Conservation (phyloP, 2,113 vertebrate genomes). For the Rhinopomastus cyanomelas region DNA sequence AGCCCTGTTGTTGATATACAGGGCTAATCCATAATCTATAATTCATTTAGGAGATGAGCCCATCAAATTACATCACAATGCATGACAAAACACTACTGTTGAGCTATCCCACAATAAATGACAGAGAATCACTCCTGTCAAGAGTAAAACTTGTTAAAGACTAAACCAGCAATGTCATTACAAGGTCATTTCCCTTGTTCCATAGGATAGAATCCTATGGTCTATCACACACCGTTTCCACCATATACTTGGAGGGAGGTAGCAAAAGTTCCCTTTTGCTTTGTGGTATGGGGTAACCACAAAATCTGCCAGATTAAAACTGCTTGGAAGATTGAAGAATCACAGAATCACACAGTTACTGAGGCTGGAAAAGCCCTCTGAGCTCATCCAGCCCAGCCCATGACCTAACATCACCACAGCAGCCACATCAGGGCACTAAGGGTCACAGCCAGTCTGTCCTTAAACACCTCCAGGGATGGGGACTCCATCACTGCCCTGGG, state of each 20-base stretch:
- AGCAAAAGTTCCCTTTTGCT: not conserved
- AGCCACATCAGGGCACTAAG: too few species aligned
- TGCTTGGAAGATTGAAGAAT: not conserved
- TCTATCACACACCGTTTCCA: not conserved
- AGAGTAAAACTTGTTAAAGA: constrained; percentile 36
- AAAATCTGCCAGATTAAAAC: not conserved
- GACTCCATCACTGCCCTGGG: too few species aligned
- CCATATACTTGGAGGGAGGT: not conserved
- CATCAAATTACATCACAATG: constrained; percentile 65
- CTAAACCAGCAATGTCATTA: constrained; percentile 25
- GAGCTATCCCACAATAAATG: constrained; percentile 51
- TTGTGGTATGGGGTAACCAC: not conserved
- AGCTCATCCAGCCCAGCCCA: too few species aligned
- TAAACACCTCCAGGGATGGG: too few species aligned
- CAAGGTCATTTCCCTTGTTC: constrained; percentile 60
- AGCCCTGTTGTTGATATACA: constrained; percentile 67
- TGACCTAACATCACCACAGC: too few species aligned
- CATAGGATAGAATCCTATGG: too few species aligned
- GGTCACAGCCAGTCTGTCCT: too few species aligned
- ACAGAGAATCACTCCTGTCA: constrained; percentile 51
- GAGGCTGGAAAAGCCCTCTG: too few species aligned
- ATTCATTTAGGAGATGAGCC: constrained; percentile 68
- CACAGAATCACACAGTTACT: too few species aligned
- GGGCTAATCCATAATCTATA: constrained; percentile 74
- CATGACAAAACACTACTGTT: constrained; percentile 62